phyloP scores from a whole-genome alignment of 2,797 vertebrate species.

The Mormyrus hasselquistii region DNA sequence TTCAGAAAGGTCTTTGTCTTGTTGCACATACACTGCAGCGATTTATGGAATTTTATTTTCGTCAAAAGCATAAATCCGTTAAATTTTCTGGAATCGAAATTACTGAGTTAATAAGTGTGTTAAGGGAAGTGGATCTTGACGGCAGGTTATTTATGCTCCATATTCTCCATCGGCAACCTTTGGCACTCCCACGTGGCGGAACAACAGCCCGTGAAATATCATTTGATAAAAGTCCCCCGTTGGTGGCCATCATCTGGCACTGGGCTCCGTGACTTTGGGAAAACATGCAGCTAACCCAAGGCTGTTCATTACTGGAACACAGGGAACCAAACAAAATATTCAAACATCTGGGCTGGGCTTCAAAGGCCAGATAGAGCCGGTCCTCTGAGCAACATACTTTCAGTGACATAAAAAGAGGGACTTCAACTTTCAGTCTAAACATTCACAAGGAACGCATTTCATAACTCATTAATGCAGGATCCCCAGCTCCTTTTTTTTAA shows the following conservation, averaged over 20 bases:
- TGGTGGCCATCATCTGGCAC: neutral
- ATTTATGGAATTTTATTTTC: neutral
- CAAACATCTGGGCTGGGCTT: conserved; percentile 1
- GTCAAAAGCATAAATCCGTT: neutral
- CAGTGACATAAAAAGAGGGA: neutral
- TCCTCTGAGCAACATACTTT: neutral
- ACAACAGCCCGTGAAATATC: neutral
- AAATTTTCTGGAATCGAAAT: neutral
- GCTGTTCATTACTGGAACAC: neutral
- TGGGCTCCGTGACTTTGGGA: neutral
- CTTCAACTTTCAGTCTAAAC: neutral
- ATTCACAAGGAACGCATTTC: neutral
- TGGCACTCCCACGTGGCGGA: neutral
- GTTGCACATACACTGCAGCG: neutral
- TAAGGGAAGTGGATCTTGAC: neutral
- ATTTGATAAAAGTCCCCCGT: conserved; percentile 16
- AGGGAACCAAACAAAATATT: neutral
- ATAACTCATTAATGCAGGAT: neutral
- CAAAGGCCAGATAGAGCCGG: neutral
- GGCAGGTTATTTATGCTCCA: neutral
- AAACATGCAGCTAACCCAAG: neutral
- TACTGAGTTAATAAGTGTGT: neutral
- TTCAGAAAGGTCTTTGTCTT: neutral
- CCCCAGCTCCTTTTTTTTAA: conserved; percentile 50
- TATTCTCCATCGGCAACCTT: neutral